A percentile compares a stretch with the other conserved stretches of the same genome.
These are phyloP conservation scores for Drosophila biarmipes DNA, from an alignment of 1,140 invertebrate genomes.

Conservation along the genomic window DNA sequence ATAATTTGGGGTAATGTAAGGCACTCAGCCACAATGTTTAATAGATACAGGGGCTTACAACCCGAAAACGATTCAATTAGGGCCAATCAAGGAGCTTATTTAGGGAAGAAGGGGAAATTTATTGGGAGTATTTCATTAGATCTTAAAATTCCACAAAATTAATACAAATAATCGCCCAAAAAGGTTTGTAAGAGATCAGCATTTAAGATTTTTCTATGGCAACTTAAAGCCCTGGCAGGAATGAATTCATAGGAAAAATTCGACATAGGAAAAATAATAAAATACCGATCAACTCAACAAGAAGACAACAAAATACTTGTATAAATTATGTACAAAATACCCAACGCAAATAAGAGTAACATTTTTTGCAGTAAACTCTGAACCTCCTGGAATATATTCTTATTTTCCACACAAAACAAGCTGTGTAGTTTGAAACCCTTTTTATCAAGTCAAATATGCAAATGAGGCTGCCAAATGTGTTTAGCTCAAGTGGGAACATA, in stretches of 20 bases:
- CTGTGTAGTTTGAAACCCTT: conserved; percentile 26
- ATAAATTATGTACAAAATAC: not conserved
- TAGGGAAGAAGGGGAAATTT: no score
- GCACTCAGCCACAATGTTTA: not conserved
- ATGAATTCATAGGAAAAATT: no score
- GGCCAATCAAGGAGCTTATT: not conserved
- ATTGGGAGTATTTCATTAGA: no score
- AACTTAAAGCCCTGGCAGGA: no score
- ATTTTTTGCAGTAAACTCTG: not conserved
- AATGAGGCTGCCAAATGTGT: conserved; percentile 54
- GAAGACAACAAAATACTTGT: not conserved
- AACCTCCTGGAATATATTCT: not conserved
- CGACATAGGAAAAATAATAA: no score
- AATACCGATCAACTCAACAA: not conserved
- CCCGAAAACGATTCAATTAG: not conserved
- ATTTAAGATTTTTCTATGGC: no score
- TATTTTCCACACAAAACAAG: not conserved
- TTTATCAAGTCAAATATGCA: conserved; percentile 55
- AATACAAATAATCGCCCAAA: no score
- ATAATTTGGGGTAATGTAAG: conserved; percentile 15
- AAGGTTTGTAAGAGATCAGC: no score
- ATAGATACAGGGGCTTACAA: not conserved
- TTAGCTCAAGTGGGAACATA: conserved; percentile 40
- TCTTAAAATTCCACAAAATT: no score
- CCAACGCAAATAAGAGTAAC: not conserved